Percentiles rank a stretch among this genome's conserved stretches.
Conservation (phyloP, 2,113 vertebrate genomes). For the Xerus inauris region DNA sequence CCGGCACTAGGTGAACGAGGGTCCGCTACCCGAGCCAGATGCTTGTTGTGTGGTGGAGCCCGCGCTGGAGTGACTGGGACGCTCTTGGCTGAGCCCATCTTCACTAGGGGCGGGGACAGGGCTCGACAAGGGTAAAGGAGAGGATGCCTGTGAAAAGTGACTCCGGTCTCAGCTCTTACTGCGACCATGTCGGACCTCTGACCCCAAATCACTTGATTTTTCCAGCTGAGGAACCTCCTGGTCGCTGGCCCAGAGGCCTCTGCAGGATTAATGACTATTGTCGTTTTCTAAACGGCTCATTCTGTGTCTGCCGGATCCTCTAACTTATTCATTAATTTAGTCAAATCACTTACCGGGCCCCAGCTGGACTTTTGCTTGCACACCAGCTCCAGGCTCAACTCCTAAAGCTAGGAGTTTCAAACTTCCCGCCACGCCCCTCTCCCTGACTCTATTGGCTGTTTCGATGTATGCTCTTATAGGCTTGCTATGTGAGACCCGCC, state of each 20-base stretch:
- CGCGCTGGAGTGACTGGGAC: conserved; percentile 81
- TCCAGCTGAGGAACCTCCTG: not conserved
- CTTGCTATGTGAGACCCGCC: not conserved
- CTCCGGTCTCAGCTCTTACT: not conserved
- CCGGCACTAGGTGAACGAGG: conserved; percentile 92
- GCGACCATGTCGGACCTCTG: not conserved
- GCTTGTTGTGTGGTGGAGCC: conserved; percentile 81
- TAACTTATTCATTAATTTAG: not conserved
- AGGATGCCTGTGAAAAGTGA: conserved; percentile 39
- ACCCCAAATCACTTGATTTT: not conserved
- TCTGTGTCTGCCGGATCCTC: not conserved
- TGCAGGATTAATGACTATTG: not conserved
- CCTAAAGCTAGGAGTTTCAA: conserved; percentile 77
- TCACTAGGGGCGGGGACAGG: not conserved
- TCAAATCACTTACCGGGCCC: conserved; percentile 51
- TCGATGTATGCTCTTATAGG: not conserved
- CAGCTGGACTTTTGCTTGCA: not conserved
- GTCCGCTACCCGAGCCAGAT: conserved; percentile 86
- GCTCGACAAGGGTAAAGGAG: conserved; percentile 6
- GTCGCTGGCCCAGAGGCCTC: not conserved
- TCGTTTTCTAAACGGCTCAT: not conserved
- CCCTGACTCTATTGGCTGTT: conserved; percentile 64
- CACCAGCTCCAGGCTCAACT: not conserved
- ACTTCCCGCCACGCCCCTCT: conserved; percentile 81
- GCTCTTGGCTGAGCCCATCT: conserved; percentile 92